Base-by-base conservation (phyloP, 2,888 invertebrate species). In the Tenthredo scrophulariae region DNA sequence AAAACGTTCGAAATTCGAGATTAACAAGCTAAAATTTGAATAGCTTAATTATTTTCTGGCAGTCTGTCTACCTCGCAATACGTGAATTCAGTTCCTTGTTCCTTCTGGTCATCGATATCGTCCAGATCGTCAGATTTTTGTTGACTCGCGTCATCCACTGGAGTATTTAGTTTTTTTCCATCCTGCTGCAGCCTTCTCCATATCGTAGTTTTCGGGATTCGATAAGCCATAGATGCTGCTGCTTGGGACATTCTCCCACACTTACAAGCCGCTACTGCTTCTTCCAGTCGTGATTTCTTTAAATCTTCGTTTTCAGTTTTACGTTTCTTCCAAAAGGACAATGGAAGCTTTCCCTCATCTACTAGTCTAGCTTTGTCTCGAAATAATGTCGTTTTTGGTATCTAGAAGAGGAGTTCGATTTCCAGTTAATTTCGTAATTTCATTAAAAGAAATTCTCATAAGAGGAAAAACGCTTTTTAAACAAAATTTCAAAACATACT, bases 221-320 rank as follows among this genome's bases (percentile, higher is more conserved):
- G 91, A 87, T 92, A 94, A 26, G 91, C 91, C 84, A 91, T 87
- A 3, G 94, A 92, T 29, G 94, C 94, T 2, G 92, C 90, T 15
- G 93, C 93, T 88, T 94, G 94, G 0, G 94, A 94, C 94, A 94
- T 94, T 90, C 91, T 93, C 1, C 93, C 93, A 46, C 91, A 91
- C 87, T 91, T 93, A 84, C 94, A 94, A 10, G 94, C 94, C 26
- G 92, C 91, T 4, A 94, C 94, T 9, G 94, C 94, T 86, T 94
- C 91, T 67, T 92, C 92, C 10, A 94, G 89, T 43, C 93, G 89
- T 33, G 89, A 87, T 85, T 89, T 90, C 84, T 93, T 93, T 10
- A 89, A 87, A 22, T 89, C 90, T 84, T 93, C 93, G 46, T 91
- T 90, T 40, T 92, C 92, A 0, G 91, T 90, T 67, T 91, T 92